Percentiles rank a stretch among this genome's conserved stretches.
Conservation (phyloP, 2,888 invertebrate genomes). For the Melinopterus prodromus region DNA sequence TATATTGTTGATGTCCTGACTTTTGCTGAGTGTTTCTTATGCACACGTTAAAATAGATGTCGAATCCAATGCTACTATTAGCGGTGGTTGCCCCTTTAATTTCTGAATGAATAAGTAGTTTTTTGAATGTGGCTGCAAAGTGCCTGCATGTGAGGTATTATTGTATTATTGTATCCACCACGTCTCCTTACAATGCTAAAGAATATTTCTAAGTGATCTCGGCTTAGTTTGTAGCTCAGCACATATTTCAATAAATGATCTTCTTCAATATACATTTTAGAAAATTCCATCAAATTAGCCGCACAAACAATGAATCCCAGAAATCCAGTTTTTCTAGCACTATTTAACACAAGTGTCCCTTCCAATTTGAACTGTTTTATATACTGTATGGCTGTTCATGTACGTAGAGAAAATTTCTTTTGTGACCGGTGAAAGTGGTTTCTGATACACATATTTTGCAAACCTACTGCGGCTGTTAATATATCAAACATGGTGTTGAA, state of each 20-base stretch:
- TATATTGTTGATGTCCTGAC: too few relatives aligned
- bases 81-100: too few relatives aligned
- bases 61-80: too few relatives aligned
- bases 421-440: too few relatives aligned
- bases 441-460: neutral
- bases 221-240: neutral
- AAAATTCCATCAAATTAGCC: neutral
- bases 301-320: neutral
- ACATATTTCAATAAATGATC: neutral
- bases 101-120: neutral
- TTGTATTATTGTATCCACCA: slow-evolving; percentile 18
- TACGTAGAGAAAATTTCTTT: too few relatives aligned
- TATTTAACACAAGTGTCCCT: neutral
- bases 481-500: neutral
- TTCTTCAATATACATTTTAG: neutral
- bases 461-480: neutral
- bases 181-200: neutral
- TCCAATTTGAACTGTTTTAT: neutral
- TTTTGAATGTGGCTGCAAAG: neutral
- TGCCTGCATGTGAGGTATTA: neutral
- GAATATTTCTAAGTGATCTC: slow-evolving; percentile 15
- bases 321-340: slow-evolving; percentile 12
- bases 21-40: too few relatives aligned
- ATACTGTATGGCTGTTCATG: neutral
- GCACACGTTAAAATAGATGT: too few relatives aligned